phyloP scores from a whole-genome alignment of 92 coral and sea anemone genomes.

The Paragorgia papillata region DNA sequence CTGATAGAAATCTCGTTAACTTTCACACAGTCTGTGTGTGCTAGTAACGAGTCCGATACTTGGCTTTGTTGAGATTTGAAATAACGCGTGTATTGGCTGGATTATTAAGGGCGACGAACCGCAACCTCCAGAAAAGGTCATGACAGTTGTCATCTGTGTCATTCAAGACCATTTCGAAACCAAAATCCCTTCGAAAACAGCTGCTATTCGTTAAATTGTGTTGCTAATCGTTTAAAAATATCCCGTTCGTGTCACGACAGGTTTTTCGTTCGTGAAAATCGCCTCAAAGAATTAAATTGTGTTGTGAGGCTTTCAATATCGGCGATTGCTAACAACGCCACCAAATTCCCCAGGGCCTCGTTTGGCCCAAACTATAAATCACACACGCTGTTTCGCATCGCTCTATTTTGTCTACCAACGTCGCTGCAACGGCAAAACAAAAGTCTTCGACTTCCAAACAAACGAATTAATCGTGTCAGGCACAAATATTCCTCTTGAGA shows the following conservation, averaged over 20 bases:
- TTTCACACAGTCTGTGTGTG: no score
- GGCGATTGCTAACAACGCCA: neutral
- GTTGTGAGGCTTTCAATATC: neutral
- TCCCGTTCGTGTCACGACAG: neutral
- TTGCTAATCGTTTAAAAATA: neutral
- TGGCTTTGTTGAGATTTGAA: no score
- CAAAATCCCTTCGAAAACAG: neutral
- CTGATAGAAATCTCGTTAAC: no score
- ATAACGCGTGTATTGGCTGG: no score
- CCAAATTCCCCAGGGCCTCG: constrained; percentile 2
- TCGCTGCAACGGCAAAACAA: constrained; percentile 8
- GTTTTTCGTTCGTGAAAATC: neutral
- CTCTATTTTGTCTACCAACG: constrained; percentile 6
- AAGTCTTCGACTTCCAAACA: neutral
- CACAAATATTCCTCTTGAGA: neutral
- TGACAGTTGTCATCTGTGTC: neutral
- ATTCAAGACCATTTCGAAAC: neutral
- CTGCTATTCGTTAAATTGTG: neutral
- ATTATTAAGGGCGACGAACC: no score
- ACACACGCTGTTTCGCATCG: neutral
- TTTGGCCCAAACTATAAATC: neutral
- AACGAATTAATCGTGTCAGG: neutral
- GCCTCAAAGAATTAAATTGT: neutral
- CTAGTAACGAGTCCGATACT: no score
- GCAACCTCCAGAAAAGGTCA: no score